Evolutionary conservation across 1,140 invertebrate genomes (phyloP).

Genomic region (Eueides isabella): DNA sequence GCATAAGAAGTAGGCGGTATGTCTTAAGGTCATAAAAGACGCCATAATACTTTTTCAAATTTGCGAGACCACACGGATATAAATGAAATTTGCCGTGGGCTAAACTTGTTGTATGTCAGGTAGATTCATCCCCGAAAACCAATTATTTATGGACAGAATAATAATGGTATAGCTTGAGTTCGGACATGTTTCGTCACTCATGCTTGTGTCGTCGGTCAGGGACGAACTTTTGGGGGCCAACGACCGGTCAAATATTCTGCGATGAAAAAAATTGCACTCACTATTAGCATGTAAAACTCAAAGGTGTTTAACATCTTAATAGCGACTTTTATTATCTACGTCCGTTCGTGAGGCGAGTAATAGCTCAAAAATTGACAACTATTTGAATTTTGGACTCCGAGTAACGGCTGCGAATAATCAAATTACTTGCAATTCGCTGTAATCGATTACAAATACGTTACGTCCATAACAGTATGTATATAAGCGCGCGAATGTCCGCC

Average conservation of each 20-base stretch:
- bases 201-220: constrained; percentile 47
- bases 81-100: constrained; percentile 25
- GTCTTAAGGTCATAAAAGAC: constrained; percentile 4
- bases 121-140: constrained; percentile 40
- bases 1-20: background rate
- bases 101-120: constrained; percentile 36
- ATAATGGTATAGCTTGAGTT: constrained; percentile 39
- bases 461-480: constrained; percentile 35
- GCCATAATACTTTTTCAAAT: background rate
- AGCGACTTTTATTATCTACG: constrained; percentile 30
- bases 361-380: constrained; percentile 30
- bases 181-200: constrained; percentile 42
- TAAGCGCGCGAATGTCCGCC: constrained; percentile 50
- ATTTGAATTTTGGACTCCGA: constrained; percentile 9
- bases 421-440: constrained; percentile 26
- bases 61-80: constrained; percentile 21
- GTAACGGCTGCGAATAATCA: constrained; percentile 32
- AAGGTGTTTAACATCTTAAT: constrained; percentile 32
- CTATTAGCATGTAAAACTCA: constrained; percentile 32
- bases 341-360: constrained; percentile 27
- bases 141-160: constrained; percentile 48
- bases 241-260: constrained; percentile 68
- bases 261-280: constrained; percentile 45
- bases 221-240: constrained; percentile 57
- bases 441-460: constrained; percentile 35